Evolutionary conservation across 1,140 invertebrate genomes (phyloP), one percentile per base, ranked within the genome.

Genomic region (Sycobia sp.): DNA sequence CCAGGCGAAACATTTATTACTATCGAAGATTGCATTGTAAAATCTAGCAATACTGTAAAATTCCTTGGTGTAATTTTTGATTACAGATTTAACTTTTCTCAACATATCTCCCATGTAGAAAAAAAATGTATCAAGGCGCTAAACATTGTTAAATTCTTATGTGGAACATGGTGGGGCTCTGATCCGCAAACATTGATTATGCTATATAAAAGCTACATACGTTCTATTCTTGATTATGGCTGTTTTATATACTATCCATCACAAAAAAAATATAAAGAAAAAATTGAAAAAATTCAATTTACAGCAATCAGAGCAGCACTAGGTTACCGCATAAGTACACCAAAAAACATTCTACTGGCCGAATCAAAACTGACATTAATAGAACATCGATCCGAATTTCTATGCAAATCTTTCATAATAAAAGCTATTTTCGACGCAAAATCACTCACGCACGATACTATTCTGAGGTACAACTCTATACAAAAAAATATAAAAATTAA

Each of bases 31-130:
- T 11, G 7, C 14, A 39, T 32, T 10, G 43, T 61, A 13, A 49
- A 64, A 64, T 25, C 44, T 34, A 54, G 27, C 38, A 25, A 65
- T 14, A 61, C 8, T 29, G 22, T 54, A 11, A 58, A 53, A 49
- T 58, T 64, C 14, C 38, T 69, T 2, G 65, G 68, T 0, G n/a
- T 65, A 11, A 51, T 44, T 3, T 63, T 67, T 16, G 57, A 67
- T 47, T 44, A 29, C 18, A 66, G 63, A 55, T 27, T 69, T 0
- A 62, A 59, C 4, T 69, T 66, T 58, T 39, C 10, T 2, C 20
- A 41, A n/a, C 68, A 67, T 16, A 47, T 67, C 1, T 43, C 57
- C 3, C 8, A 62, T 36, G 53, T 53, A 2, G 20, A 50, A 41
- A 50, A 25, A 59, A 23, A 23, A n/a, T 49, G 34, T 39, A 7